phyloP scores from a whole-genome alignment of 2,113 vertebrate genomes.

The Nycticebus coucang region DNA sequence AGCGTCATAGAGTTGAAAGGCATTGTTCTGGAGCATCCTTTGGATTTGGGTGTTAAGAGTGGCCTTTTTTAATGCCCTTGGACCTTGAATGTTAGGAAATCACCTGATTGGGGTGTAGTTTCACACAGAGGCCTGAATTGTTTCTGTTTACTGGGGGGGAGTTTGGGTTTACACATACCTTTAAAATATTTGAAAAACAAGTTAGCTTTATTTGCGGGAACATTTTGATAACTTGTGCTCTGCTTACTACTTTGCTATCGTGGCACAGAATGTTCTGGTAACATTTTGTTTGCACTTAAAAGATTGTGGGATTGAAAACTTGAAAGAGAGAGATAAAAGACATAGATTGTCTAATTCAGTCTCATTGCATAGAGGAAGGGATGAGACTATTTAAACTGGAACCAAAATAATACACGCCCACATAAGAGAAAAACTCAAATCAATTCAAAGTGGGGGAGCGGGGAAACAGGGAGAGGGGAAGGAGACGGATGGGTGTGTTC shows the following conservation, averaged over 20 bases:
- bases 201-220: slow-evolving; percentile 10
- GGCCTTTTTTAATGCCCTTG: neutral
- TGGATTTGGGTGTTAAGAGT: neutral
- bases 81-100: slow-evolving; percentile 30
- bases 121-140: neutral
- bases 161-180: neutral
- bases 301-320: slow-evolving; percentile 25
- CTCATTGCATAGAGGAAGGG: neutral
- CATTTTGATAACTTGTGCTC: slow-evolving; percentile 27
- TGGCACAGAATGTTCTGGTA: slow-evolving; percentile 27
- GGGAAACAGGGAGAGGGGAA: too few relatives aligned
- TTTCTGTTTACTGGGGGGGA: neutral
- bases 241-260: neutral
- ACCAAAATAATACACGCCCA: neutral
- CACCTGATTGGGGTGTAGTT: neutral
- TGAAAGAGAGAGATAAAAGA: slow-evolving; percentile 9
- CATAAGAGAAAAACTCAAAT: too few relatives aligned
- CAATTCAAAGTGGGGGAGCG: too few relatives aligned
- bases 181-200: slow-evolving; percentile 25
- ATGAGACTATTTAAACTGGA: neutral
- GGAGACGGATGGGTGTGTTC: too few relatives aligned
- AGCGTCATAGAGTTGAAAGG: neutral
- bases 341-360: neutral
- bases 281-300: slow-evolving; percentile 43
- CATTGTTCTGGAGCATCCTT: neutral